Evolutionary conservation across 1,140 invertebrate species (phyloP).

Genomic region (Geopemphigus sp.): DNA sequence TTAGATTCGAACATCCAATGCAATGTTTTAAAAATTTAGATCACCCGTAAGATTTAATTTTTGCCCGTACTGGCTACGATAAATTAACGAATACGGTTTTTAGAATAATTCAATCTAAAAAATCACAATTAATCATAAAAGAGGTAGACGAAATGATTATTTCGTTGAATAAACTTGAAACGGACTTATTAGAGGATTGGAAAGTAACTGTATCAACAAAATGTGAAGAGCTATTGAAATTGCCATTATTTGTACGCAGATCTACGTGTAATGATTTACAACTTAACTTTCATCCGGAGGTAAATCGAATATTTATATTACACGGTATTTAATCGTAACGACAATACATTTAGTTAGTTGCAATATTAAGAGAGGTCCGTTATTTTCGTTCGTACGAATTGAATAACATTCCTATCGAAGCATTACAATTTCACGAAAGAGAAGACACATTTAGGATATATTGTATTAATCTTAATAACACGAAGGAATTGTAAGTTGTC

Average conservation of each 20-base stretch:
- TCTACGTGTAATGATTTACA: conserved; percentile 20
- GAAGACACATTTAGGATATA: conserved; percentile 66
- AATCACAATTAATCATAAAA: conserved; percentile 58
- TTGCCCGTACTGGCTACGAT: too few relatives aligned
- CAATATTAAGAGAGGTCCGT: conserved; percentile 73
- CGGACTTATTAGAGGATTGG: conserved; percentile 69
- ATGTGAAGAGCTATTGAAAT: conserved; percentile 66
- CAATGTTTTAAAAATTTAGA: conserved; percentile 70
- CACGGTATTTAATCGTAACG: neutral
- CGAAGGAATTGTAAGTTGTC: conserved; percentile 68
- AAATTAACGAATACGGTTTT: neutral
- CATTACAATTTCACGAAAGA: conserved; percentile 64
- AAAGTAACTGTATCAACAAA: conserved; percentile 61
- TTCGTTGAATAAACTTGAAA: conserved; percentile 66
- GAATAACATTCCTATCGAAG: conserved; percentile 67
- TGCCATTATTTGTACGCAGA: conserved; percentile 61
- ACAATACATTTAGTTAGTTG: conserved; percentile 58
- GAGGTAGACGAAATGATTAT: conserved; percentile 65
- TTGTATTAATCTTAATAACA: conserved; percentile 65
- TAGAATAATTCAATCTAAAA: conserved; percentile 55
- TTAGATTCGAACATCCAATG: conserved; percentile 71
- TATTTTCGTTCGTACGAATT: conserved; percentile 68
- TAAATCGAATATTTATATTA: neutral
- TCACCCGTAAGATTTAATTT: conserved; percentile 65
- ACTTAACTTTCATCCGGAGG: conserved; percentile 49